A percentile compares a stretch with the other conserved stretches of the same genome.
Conservation (phyloP, 2,888 invertebrate genomes). For the Salpingus planirostris region DNA sequence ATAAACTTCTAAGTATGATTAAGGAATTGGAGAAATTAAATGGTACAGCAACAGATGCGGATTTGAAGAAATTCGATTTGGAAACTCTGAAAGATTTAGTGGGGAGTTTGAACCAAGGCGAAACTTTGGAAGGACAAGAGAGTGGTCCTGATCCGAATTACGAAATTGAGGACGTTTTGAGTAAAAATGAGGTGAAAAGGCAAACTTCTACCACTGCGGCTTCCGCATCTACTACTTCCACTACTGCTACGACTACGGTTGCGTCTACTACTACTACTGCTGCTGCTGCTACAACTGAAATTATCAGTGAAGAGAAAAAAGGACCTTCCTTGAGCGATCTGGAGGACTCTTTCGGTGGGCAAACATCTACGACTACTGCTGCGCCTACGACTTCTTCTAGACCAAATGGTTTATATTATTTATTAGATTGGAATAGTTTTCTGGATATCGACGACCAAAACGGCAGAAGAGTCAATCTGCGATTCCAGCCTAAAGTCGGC, state of each 20-base stretch:
- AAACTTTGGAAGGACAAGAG: conserved; percentile 25
- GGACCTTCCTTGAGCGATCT: conserved; percentile 54
- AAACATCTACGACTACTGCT: conserved; percentile 45
- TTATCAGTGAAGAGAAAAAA: conserved; percentile 27
- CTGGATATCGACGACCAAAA: conserved; percentile 73
- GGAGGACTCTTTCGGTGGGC: conserved; percentile 69
- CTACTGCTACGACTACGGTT: conserved; percentile 13
- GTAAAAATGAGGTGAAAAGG: conserved; percentile 46
- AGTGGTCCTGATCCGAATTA: conserved; percentile 39
- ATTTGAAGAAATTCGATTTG: conserved; percentile 38
- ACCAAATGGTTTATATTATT: conserved; percentile 73
- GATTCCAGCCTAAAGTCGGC: conserved; percentile 72
- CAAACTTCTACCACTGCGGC: conserved; percentile 36
- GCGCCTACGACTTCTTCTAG: conserved; percentile 57
- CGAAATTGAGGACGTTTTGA: conserved; percentile 27
- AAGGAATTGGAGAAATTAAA: conserved; percentile 39
- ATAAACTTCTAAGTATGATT: conserved; percentile 44
- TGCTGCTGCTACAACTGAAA: conserved; percentile 8
- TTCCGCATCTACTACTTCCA: conserved; percentile 36
- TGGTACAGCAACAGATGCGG: conserved; percentile 38
- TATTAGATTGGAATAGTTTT: conserved; percentile 80
- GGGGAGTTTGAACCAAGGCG: conserved; percentile 25
- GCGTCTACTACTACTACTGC: conserved; percentile 11
- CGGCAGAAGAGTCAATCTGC: conserved; percentile 62
- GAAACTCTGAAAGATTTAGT: conserved; percentile 33